Evolutionary conservation across 2,113 vertebrate species (phyloP).

Genomic region (Gorsachius goisagi): DNA sequence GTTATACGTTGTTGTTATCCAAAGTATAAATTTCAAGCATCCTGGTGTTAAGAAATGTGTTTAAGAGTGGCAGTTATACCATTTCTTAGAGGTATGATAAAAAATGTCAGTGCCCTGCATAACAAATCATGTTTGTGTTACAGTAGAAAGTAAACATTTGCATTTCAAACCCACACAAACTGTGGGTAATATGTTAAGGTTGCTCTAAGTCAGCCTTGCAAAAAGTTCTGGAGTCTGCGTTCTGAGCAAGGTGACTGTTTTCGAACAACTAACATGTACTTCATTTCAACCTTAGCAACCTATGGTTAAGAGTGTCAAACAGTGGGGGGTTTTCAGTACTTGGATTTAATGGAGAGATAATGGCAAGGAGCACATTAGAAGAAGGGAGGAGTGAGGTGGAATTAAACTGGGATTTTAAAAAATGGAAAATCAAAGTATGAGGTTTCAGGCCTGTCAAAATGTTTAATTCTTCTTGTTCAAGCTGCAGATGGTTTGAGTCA

Average conservation of each 20-base stretch:
- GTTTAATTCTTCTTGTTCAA: constrained; percentile 69
- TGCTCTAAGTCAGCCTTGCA: constrained; percentile 48
- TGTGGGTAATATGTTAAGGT: constrained; percentile 50
- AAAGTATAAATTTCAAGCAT: constrained; percentile 35
- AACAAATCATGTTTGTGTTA: constrained; percentile 59
- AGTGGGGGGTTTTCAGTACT: background rate
- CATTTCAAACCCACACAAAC: constrained; percentile 58
- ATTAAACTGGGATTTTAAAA: constrained; percentile 52
- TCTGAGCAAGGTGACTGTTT: constrained; percentile 23
- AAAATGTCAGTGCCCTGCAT: constrained; percentile 50
- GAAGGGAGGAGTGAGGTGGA: constrained; percentile 20
- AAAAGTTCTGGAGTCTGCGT: constrained; percentile 20
- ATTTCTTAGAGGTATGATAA: constrained; percentile 47
- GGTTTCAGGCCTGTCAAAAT: constrained; percentile 70
- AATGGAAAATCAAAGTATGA: constrained; percentile 66
- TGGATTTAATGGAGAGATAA: constrained; percentile 44
- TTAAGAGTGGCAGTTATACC: background rate
- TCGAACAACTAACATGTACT: background rate
- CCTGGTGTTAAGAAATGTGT: constrained; percentile 34
- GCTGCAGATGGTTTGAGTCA: constrained; percentile 73
- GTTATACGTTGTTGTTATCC: constrained; percentile 7
- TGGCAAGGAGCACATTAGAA: background rate
- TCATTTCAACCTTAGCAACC: constrained; percentile 19
- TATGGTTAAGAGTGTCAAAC: constrained; percentile 17
- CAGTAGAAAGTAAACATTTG: constrained; percentile 54